Conservation (phyloP, 1,140 invertebrate genomes). For the Bicyclus anynana region DNA sequence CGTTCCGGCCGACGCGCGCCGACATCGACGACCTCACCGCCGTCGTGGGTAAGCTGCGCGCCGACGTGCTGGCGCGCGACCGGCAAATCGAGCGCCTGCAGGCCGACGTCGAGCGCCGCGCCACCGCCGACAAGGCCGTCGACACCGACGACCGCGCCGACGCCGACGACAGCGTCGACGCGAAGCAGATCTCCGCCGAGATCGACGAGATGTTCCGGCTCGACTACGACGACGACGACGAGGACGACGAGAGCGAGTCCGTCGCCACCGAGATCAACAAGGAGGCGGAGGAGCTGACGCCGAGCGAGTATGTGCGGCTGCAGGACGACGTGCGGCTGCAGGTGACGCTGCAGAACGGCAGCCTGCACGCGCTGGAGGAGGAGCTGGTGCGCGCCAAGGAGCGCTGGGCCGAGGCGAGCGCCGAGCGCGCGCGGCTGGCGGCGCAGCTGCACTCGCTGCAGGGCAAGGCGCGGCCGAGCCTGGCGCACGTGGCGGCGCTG, state of each 20-base stretch:
- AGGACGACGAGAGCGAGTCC: constrained; percentile 58
- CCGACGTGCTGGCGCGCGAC: constrained; percentile 46
- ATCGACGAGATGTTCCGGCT: constrained; percentile 68
- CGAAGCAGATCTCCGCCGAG: constrained; percentile 52
- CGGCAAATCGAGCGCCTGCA: constrained; percentile 36
- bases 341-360: constrained; percentile 56
- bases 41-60: constrained; percentile 44
- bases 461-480: constrained; percentile 36
- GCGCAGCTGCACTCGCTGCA: constrained; percentile 52
- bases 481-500: constrained; percentile 28
- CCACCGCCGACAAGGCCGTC: constrained; percentile 41
- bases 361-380: constrained; percentile 68
- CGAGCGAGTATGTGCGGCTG: constrained; percentile 44
- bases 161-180: constrained; percentile 36
- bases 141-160: constrained; percentile 45
- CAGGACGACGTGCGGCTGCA: constrained; percentile 54
- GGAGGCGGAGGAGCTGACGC: constrained; percentile 31
- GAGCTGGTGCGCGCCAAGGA: constrained; percentile 72
- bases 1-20: constrained; percentile 58
- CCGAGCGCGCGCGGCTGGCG: constrained; percentile 59
- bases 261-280: constrained; percentile 51
- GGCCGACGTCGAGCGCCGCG: constrained; percentile 19
- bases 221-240: constrained; percentile 61
- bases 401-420: constrained; percentile 61
- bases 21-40: constrained; percentile 58